phyloP scores from a whole-genome alignment of 2,113 vertebrate genomes.

The Bufo gargarizans region DNA sequence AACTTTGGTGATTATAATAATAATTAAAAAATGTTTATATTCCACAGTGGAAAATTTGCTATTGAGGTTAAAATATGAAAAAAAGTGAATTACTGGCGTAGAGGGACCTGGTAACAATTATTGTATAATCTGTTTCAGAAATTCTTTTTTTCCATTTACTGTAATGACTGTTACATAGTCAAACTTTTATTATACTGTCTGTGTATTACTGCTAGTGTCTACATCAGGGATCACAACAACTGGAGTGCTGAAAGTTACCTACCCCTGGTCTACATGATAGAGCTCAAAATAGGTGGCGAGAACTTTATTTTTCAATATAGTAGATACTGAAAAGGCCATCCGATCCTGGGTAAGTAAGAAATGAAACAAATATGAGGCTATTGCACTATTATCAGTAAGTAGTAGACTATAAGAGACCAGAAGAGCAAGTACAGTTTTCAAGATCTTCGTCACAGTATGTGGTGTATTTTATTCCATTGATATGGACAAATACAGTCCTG shows the following conservation, averaged over 20 bases:
- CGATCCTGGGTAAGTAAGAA: too few species aligned
- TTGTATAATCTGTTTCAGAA: not conserved
- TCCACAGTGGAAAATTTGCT: not conserved
- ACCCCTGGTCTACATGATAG: not conserved
- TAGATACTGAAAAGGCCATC: too few species aligned
- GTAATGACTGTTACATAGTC: not conserved
- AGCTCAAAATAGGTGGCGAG: not conserved
- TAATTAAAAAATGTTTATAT: not conserved
- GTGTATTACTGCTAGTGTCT: not conserved
- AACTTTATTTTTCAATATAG: not conserved
- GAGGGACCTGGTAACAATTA: not conserved
- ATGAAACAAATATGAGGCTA: too few species aligned
- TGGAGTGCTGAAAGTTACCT: too few species aligned
- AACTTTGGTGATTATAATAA: not conserved
- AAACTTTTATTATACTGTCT: not conserved
- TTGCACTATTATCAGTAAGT: too few species aligned
- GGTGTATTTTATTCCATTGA: too few species aligned
- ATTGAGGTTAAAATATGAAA: not conserved
- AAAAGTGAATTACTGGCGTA: not conserved
- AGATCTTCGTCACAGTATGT: too few species aligned
- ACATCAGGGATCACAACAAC: too few species aligned
- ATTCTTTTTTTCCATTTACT: not conserved
- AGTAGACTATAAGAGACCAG: too few species aligned
- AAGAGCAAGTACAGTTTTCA: too few species aligned
- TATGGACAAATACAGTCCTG: too few species aligned